Evolutionary conservation across 2,888 invertebrate genomes (phyloP).

Genomic region (Agrotis puta): DNA sequence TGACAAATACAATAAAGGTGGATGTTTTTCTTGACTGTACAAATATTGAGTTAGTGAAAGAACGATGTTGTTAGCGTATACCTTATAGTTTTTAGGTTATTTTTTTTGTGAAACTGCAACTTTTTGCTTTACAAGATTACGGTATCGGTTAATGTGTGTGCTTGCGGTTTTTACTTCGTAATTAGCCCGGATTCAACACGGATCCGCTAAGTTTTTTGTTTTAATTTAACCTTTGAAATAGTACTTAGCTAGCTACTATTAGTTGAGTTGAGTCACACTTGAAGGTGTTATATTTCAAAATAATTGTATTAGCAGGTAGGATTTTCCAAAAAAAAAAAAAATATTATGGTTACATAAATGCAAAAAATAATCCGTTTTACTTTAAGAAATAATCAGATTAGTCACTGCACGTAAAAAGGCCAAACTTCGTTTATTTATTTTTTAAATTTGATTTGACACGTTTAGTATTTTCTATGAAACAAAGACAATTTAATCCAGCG

Average conservation of each 20-base stretch:
- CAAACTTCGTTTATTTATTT: slow-evolving; percentile 7
- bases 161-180: slow-evolving; percentile 11
- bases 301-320: not conserved
- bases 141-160: not conserved
- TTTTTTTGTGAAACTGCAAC: slow-evolving; percentile 13
- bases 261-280: not conserved
- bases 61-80: not conserved
- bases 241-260: too few relatives aligned
- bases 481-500: slow-evolving; percentile 26
- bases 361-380: too few relatives aligned
- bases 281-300: not conserved
- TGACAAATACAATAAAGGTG: slow-evolving; percentile 39
- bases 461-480: slow-evolving; percentile 14
- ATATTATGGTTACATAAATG: too few relatives aligned
- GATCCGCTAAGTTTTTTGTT: slow-evolving; percentile 9
- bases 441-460: not conserved
- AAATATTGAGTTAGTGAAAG: slow-evolving; percentile 48
- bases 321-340: not conserved
- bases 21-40: slow-evolving; percentile 32
- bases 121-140: slow-evolving; percentile 19
- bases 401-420: not conserved
- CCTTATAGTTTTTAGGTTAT: not conserved
- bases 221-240: too few relatives aligned
- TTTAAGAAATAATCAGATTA: too few relatives aligned
- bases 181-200: not conserved